Percentiles rank a stretch among this genome's conserved stretches.
phyloP scores from a whole-genome alignment of 2,888 invertebrate species.

The Drosophila lutescens region DNA sequence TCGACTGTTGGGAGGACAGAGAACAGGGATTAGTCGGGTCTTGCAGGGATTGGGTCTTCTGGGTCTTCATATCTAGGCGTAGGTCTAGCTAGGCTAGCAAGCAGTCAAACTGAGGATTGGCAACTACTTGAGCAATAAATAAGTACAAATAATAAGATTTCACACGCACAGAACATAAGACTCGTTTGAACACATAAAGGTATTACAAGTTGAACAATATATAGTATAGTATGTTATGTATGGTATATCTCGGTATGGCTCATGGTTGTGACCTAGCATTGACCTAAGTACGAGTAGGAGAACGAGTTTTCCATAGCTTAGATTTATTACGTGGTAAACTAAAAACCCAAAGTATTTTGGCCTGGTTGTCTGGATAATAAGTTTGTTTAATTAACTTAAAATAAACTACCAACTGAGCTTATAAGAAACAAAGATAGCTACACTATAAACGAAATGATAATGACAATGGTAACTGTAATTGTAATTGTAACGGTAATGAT shows the following conservation, averaged over 20 bases:
- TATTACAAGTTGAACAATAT: slow-evolving; percentile 76
- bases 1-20: slow-evolving; percentile 87
- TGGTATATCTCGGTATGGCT: slow-evolving; percentile 37
- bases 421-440: slow-evolving; percentile 46
- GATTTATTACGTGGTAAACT: slow-evolving; percentile 52
- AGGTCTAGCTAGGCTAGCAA: slow-evolving; percentile 62
- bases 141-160: slow-evolving; percentile 73
- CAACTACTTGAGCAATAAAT: slow-evolving; percentile 65
- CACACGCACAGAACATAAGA: slow-evolving; percentile 83
- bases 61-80: slow-evolving; percentile 13
- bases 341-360: slow-evolving; percentile 48
- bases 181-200: slow-evolving; percentile 82
- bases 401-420: slow-evolving; percentile 87
- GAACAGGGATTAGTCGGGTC: slow-evolving; percentile 53
- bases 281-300: slow-evolving; percentile 59
- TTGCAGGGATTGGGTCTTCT: slow-evolving; percentile 36
- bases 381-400: slow-evolving; percentile 36
- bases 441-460: slow-evolving; percentile 42
- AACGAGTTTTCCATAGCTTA: slow-evolving; percentile 65
- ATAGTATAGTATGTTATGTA: slow-evolving; percentile 38
- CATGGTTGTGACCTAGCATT: slow-evolving; percentile 68
- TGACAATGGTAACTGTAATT: slow-evolving; percentile 25
- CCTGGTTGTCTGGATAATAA: slow-evolving; percentile 45
- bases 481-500: slow-evolving; percentile 46
- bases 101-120: slow-evolving; percentile 64